Percentiles rank a stretch among this genome's conserved stretches.
Conservation (phyloP, 2,797 vertebrate genomes). For the Silurus aristotelis region DNA sequence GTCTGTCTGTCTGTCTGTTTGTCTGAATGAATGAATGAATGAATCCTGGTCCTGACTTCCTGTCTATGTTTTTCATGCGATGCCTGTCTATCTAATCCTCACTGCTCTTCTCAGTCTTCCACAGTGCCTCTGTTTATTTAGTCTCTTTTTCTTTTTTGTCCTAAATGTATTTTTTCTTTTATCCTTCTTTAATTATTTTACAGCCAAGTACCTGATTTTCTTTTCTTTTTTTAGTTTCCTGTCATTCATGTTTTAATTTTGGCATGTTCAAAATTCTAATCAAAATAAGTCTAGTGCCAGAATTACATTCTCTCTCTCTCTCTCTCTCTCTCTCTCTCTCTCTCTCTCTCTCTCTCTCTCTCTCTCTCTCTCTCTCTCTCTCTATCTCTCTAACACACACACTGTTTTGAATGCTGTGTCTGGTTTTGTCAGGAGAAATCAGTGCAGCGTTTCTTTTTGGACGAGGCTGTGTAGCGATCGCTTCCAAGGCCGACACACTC, state of each 20-base stretch:
- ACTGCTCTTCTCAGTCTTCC: neutral
- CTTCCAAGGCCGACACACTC: constrained; percentile 6
- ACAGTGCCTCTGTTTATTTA: neutral
- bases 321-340: neutral
- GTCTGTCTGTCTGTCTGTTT: neutral
- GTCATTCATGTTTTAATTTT: neutral
- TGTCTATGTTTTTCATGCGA: neutral
- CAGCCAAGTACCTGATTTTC: neutral
- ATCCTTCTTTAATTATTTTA: neutral
- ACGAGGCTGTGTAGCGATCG: neutral
- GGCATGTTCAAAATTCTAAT: neutral
- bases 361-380: neutral
- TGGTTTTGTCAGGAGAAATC: constrained; percentile 14
- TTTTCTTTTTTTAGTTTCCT: neutral
- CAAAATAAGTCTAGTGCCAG: neutral
- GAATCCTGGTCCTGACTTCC: neutral
- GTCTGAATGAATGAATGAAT: no score
- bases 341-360: neutral
- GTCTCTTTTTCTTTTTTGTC: neutral
- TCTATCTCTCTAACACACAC: neutral
- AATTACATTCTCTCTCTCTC: neutral
- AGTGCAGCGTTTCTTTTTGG: neutral
- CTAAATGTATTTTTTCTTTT: neutral
- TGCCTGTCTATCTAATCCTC: neutral
- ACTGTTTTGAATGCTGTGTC: neutral